Evolutionary conservation across 2,888 invertebrate species (phyloP), one percentile per base, ranked within the genome.

Genomic region (Tipula lateralis): DNA sequence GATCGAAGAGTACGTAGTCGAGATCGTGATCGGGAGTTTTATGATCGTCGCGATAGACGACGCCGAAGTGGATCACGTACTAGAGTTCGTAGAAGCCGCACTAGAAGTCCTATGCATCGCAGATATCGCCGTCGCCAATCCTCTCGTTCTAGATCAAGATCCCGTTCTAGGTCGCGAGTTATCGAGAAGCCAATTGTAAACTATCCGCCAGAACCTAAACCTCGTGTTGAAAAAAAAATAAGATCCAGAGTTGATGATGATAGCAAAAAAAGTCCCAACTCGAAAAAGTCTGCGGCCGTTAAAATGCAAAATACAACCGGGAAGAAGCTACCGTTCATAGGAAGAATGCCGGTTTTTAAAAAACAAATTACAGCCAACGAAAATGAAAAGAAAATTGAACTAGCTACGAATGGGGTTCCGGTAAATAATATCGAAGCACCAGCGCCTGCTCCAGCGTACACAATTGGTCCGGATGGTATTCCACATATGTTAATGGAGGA

Each of bases 291-390:
- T 84, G 85, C 84, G 85, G 12, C 86, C 85, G 1, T 85, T 32
- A 89, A 89, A 34, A 87, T 89, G 39, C 84, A 87, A 1, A 85
- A 87, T 1, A 85, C 88, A 6, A 89, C n/a, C 88, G 93, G 93
- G 86, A 94, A 94, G 86, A 96, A 95, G 88, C 91, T 96, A 88
- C 96, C 96, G 0, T 96, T 96, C 87, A 96, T 96, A 86, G 96
- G 96, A 86, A 93, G 96, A 89, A 94, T 96, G 94, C 96, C 96
- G 0, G 92, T 96, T 12, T 95, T 95, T 88, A 95, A 91, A 29
- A 92, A 92, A 85, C 92, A 92, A 84, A 91, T 91, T 32, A 87
- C 90, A 0, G 89, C 90, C 85, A 89, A 90, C 29, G 85, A 87
- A 6, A 66, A 84, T 1, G 86, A 85, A 5, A 86, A 85, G 84